A percentile compares a stretch with the other conserved stretches of the same genome.
These are phyloP conservation scores for Drosophila pseudotalamancana DNA, from an alignment of 2,888 invertebrate species.

Conservation along the genomic window DNA sequence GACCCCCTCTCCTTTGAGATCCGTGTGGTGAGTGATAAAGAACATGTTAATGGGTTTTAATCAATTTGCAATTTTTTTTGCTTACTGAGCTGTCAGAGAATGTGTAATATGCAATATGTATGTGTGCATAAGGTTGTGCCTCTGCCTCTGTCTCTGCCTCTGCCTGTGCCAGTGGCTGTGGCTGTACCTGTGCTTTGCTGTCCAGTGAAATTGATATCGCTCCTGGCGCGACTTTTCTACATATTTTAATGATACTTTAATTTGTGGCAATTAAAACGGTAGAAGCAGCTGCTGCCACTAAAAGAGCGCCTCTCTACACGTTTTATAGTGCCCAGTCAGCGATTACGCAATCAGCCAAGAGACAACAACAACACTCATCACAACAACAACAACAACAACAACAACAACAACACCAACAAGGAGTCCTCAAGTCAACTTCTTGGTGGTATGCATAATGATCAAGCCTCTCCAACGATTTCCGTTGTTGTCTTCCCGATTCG, in stretches of 20 bases:
- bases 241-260: constrained; percentile 74
- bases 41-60: constrained; percentile 77
- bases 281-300: constrained; percentile 24
- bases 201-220: constrained; percentile 52
- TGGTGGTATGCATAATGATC: constrained; percentile 68
- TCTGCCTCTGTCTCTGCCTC: too few relatives aligned
- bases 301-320: constrained; percentile 18
- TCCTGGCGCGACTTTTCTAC: constrained; percentile 43
- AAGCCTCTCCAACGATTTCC: constrained; percentile 64
- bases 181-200: not conserved
- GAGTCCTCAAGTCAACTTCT: constrained; percentile 32
- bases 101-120: constrained; percentile 46
- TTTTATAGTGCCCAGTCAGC: constrained; percentile 28
- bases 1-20: not conserved
- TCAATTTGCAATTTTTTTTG: constrained; percentile 66
- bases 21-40: constrained; percentile 71
- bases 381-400: constrained; percentile 19
- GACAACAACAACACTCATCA: constrained; percentile 21
- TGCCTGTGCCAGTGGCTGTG: too few relatives aligned
- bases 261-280: constrained; percentile 74
- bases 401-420: constrained; percentile 14
- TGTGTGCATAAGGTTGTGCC: constrained; percentile 24
- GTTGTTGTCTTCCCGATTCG: constrained; percentile 59
- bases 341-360: constrained; percentile 59
- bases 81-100: constrained; percentile 47